phyloP scores from a whole-genome alignment of 2,113 vertebrate species.

The Aspidoscelis tigris region DNA sequence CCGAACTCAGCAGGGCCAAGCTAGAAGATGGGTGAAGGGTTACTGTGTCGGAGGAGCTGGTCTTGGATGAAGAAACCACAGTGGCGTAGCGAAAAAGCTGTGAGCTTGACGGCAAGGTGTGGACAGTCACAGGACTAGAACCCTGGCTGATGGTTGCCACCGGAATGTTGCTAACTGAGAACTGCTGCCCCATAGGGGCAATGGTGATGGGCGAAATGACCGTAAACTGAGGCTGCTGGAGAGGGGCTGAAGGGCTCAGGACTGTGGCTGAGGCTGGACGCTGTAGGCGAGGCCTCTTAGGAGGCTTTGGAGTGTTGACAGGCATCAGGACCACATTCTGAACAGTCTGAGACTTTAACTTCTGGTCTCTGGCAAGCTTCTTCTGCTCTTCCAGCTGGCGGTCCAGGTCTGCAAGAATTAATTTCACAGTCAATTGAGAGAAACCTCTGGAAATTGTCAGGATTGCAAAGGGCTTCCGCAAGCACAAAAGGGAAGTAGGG shows the following conservation, averaged over 20 bases:
- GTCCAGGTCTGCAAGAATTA: slow-evolving; percentile 83
- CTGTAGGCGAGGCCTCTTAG: slow-evolving; percentile 92
- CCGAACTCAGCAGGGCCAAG: slow-evolving; percentile 86
- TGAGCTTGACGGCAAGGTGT: slow-evolving; percentile 85
- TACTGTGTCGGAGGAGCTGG: slow-evolving; percentile 81
- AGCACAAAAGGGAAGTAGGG: neutral
- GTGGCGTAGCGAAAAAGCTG: slow-evolving; percentile 91
- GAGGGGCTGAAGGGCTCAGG: slow-evolving; percentile 79
- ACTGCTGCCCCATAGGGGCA: slow-evolving; percentile 80
- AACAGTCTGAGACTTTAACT: slow-evolving; percentile 83
- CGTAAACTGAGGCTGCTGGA: slow-evolving; percentile 87
- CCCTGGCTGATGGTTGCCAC: slow-evolving; percentile 84
- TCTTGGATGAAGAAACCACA: slow-evolving; percentile 81
- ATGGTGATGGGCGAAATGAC: slow-evolving; percentile 84
- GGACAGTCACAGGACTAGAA: slow-evolving; percentile 81
- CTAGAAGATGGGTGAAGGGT: slow-evolving; percentile 90
- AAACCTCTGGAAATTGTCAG: neutral
- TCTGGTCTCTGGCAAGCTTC: slow-evolving; percentile 84
- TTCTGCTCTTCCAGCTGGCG: slow-evolving; percentile 93
- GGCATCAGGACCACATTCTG: slow-evolving; percentile 86
- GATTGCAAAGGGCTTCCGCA: neutral
- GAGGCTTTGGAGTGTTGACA: slow-evolving; percentile 79
- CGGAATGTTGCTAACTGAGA: slow-evolving; percentile 84
- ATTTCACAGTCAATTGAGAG: accelerated
- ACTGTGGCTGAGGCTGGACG: slow-evolving; percentile 90